Conservation (phyloP, 2,113 vertebrate genomes). For the Mesitornis unicolor region DNA sequence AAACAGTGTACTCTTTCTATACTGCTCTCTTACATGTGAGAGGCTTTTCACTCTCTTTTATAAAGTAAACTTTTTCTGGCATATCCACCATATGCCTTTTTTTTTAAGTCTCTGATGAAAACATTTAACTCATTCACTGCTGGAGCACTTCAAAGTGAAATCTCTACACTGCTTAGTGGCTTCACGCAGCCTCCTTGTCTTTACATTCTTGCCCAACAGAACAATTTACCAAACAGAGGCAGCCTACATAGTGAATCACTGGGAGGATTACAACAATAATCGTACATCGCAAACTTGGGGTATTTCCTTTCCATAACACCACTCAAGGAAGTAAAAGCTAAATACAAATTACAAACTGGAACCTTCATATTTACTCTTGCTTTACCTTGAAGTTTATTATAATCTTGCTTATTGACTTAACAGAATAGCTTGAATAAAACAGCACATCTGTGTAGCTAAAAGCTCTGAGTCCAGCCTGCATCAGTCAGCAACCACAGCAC, state of each 20-base stretch:
- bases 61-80: background rate
- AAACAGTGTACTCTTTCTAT: background rate
- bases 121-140: conserved; percentile 23
- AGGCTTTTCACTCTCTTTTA: background rate
- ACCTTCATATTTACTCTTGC: background rate
- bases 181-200: background rate
- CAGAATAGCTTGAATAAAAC: background rate
- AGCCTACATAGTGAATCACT: background rate
- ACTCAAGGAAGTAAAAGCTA: background rate
- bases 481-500: background rate
- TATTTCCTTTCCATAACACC: background rate
- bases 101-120: background rate
- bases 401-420: background rate
- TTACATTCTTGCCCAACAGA: background rate
- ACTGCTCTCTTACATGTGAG: background rate
- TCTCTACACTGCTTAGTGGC: background rate
- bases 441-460: background rate
- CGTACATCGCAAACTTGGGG: background rate
- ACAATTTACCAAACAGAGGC: background rate
- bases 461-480: background rate
- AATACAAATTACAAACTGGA: background rate
- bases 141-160: background rate
- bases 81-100: background rate
- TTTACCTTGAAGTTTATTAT: background rate
- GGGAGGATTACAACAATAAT: background rate